phyloP scores from a whole-genome alignment of 2,888 invertebrate species.

The Anorthoa munda region DNA sequence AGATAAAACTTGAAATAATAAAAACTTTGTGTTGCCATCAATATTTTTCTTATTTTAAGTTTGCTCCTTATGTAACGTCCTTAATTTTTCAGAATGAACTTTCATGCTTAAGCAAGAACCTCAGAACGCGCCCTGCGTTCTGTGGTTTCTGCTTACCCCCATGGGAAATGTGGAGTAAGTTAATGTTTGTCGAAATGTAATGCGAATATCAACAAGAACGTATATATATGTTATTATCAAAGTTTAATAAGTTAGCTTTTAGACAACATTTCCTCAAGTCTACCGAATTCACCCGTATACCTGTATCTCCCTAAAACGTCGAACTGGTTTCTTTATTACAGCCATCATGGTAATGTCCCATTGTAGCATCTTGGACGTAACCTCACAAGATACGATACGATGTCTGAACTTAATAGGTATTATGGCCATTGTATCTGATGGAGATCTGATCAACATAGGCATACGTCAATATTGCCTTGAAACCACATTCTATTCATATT shows the following conservation, averaged over 20 bases:
- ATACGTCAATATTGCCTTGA: not conserved
- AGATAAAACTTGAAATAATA: too few relatives aligned
- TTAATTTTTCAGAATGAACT: not conserved
- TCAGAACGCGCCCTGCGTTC: not conserved
- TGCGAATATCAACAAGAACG: not conserved
- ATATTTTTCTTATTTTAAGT: too few relatives aligned
- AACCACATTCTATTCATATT: not conserved
- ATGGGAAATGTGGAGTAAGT: not conserved
- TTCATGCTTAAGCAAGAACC: too few relatives aligned
- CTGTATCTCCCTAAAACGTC: constrained; percentile 4
- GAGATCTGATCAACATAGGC: not conserved
- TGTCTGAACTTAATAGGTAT: not conserved
- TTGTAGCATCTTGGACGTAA: constrained; percentile 21
- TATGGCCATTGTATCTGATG: not conserved
- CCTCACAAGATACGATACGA: constrained; percentile 5
- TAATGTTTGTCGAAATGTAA: not conserved
- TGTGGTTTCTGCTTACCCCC: not conserved
- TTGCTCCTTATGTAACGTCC: not conserved
- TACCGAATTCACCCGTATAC: not conserved
- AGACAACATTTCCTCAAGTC: not conserved
- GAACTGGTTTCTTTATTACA: constrained; percentile 21
- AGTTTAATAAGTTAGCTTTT: not conserved
- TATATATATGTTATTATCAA: not conserved
- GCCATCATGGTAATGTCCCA: constrained; percentile 30
- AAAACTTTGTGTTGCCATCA: too few relatives aligned